Evolutionary conservation across 2,113 vertebrate species (phyloP).

Genomic region (Aleadryas rufinucha): DNA sequence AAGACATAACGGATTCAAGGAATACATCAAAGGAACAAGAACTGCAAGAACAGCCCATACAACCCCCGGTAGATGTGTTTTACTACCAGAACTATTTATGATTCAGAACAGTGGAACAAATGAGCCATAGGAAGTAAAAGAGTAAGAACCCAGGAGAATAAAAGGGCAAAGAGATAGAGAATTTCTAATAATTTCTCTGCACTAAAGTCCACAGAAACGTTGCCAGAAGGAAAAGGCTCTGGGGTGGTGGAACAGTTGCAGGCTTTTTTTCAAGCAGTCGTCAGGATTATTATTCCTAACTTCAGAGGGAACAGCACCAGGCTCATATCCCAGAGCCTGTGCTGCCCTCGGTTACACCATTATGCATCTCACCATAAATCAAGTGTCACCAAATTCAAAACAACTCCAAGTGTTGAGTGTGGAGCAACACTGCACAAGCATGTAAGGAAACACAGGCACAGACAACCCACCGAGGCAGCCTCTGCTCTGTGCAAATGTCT

Average conservation of each 20-base stretch:
- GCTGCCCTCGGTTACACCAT: background rate
- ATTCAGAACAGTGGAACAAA: background rate
- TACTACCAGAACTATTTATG: background rate
- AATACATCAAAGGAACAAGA: background rate
- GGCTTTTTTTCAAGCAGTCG: background rate
- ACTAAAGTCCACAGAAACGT: background rate
- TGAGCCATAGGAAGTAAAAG: background rate
- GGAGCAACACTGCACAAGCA: background rate
- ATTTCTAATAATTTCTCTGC: background rate
- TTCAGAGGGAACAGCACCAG: background rate
- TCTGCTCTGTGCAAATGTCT: background rate
- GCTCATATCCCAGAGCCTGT: background rate
- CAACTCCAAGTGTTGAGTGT: background rate
- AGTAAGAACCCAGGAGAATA: background rate
- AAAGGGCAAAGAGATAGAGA: background rate
- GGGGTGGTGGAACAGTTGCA: background rate
- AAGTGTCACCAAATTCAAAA: background rate
- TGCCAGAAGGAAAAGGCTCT: background rate
- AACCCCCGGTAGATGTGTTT: background rate
- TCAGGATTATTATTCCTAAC: background rate
- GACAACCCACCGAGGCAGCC: background rate
- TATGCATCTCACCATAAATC: background rate
- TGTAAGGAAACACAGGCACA: background rate
- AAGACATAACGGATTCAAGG: background rate
- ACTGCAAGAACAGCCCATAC: background rate